phyloP scores from a whole-genome alignment of 2,888 invertebrate species.

The Oxyscelio sp. region DNA sequence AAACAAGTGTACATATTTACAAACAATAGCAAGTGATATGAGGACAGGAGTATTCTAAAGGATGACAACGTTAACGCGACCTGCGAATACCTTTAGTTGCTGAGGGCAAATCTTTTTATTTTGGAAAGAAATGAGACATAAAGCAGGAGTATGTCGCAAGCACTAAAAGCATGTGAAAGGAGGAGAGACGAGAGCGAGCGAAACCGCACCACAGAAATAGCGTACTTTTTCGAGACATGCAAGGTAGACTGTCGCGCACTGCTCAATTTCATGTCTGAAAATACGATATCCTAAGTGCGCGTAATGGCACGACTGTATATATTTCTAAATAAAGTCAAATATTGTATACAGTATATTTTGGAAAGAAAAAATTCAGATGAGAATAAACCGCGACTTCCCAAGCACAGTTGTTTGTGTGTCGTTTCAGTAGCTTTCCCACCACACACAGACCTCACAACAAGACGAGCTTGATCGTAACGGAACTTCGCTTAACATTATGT shows the following conservation, averaged over 20 bases:
- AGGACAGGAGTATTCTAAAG: constrained; percentile 75
- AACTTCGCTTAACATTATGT: too few species aligned
- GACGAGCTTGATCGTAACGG: too few species aligned
- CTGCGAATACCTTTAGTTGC: constrained; percentile 60
- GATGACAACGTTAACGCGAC: constrained; percentile 42
- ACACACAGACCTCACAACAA: too few species aligned
- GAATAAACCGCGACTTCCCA: too few species aligned
- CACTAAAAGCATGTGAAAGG: constrained; percentile 30
- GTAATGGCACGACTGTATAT: constrained; percentile 86
- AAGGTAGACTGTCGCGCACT: constrained; percentile 85
- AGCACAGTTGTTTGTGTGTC: too few species aligned
- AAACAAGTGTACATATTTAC: constrained; percentile 88
- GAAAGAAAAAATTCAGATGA: too few species aligned
- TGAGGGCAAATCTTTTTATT: constrained; percentile 14
- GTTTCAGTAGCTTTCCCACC: too few species aligned
- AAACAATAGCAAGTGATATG: constrained; percentile 81
- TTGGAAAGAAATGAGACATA: constrained; percentile 9
- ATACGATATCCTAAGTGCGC: constrained; percentile 84
- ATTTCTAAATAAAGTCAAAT: constrained; percentile 88
- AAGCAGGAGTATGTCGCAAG: constrained; percentile 58
- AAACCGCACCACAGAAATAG: constrained; percentile 57
- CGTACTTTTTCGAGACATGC: constrained; percentile 80
- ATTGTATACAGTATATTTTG: constrained; percentile 88
- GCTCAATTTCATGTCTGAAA: constrained; percentile 86
- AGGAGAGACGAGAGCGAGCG: constrained; percentile 23